phyloP scores from a whole-genome alignment of 2,888 invertebrate genomes.

The Elmis aenea region DNA sequence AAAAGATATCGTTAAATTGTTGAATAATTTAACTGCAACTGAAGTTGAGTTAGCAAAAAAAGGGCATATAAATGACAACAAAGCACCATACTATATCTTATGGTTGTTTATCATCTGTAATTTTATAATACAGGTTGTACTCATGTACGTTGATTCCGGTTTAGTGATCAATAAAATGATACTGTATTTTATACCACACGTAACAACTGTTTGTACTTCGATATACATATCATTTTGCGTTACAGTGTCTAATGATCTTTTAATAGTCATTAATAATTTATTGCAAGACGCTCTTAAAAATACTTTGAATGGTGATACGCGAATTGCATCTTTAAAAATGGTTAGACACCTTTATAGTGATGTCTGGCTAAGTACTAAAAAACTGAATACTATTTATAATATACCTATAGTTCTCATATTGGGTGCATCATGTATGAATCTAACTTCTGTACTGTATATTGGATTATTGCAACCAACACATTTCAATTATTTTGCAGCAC shows the following conservation, averaged over 20 bases:
- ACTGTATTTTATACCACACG: too few species aligned
- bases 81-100: not conserved
- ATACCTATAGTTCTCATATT: not conserved
- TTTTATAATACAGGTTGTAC: too few species aligned
- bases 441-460: not conserved
- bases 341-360: not conserved
- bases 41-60: not conserved
- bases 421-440: not conserved
- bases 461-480: not conserved
- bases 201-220: not conserved
- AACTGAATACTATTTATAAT: constrained; percentile 1
- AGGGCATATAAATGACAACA: not conserved
- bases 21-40: not conserved
- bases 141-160: too few species aligned
- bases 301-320: not conserved
- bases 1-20: not conserved
- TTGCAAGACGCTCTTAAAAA: not conserved
- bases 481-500: not conserved
- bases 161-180: too few species aligned
- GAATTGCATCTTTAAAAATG: not conserved
- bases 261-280: constrained; percentile 1
- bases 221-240: constrained; percentile 1
- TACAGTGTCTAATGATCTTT: not conserved
- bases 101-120: too few species aligned
- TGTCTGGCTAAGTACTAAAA: not conserved